A percentile compares a stretch with the other conserved stretches of the same genome.
These are phyloP conservation scores for Stegostoma tigrinum DNA, from an alignment of 2,113 vertebrate genomes.

Conservation along the genomic window DNA sequence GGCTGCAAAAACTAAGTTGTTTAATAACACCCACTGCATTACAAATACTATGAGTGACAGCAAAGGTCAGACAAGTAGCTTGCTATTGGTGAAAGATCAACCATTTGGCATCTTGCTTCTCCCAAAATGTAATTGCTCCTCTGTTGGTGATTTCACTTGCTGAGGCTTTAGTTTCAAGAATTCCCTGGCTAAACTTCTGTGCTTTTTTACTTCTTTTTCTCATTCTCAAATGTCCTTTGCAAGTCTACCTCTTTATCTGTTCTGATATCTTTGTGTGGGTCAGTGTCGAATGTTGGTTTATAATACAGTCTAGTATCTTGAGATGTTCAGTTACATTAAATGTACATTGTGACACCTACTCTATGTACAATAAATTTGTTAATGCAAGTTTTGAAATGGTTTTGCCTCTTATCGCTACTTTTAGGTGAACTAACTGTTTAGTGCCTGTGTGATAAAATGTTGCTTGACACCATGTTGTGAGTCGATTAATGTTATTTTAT, in stretches of 20 bases:
- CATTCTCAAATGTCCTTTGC: background rate
- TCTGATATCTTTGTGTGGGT: background rate
- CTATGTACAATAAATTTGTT: background rate
- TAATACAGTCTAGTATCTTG: background rate
- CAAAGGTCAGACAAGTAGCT: background rate
- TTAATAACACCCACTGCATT: background rate
- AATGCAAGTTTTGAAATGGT: background rate
- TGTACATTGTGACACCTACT: background rate
- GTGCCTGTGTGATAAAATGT: background rate
- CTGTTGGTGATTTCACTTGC: background rate
- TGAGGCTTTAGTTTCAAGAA: background rate
- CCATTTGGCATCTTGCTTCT: background rate
- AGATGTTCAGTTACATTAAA: background rate
- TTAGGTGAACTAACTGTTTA: conserved; percentile 6
- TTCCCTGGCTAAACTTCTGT: background rate
- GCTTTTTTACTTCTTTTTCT: background rate
- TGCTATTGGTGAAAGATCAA: background rate
- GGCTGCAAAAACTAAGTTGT: background rate
- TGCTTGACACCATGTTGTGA: background rate
- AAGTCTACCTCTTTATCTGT: background rate
- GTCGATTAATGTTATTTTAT: background rate
- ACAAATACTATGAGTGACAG: background rate
- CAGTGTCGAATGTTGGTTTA: background rate
- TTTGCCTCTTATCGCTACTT: background rate
- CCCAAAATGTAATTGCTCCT: background rate